Base-by-base conservation (phyloP, 2,797 vertebrate species). In the Neosilurus hyrtlii region DNA sequence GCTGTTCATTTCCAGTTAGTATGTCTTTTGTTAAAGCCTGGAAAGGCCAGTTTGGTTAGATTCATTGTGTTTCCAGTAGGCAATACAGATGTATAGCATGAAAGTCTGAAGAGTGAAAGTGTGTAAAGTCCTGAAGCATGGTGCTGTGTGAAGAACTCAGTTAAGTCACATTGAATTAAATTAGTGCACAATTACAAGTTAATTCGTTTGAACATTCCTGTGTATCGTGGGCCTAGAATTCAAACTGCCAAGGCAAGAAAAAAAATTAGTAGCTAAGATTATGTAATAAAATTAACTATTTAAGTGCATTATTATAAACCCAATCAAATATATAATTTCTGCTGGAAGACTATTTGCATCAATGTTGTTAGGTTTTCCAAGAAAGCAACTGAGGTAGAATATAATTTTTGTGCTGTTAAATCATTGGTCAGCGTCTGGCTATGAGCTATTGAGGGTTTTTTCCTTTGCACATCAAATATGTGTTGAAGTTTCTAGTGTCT, bases 41-140 rank as follows among this genome's bases (percentile, higher is more conserved):
- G 92, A 90, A 61, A 14, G 85, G 87, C 93, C 91, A 89, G 93
- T 94, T 92, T 82, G 86, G 68, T 89, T 80, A 86, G 91, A 87
- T 90, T 84, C n/a, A 80, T 89, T 61, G 82, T 82, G 82, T 82
- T 80, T 84, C 51, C 84, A 65, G 73, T 57, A 37, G 71, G 63
- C n/a, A 24, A 4, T 67, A 49, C 57, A 15, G 11, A 78, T 79
- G 80, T 80, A 56, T 83, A 70, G 83, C 84, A 86, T 30, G 63
- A 63, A 59, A 57, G 15, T 76, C n/a, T 67, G 59, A 57, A 30
- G 22, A n/a, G 22, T 89, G 54, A 65, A 35, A 49, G 70, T 79
- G 80, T 85, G 59, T 57, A 15, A 71, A 72, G 14, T 54, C 43
- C 5, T 71, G 43, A 49, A 67, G 66, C 30, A 68, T 43, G 16